Evolutionary conservation across 64 coral and sea anemone species (phyloP), one percentile per base, ranked within the genome.

Genomic region (Exaiptasia diaphana): DNA sequence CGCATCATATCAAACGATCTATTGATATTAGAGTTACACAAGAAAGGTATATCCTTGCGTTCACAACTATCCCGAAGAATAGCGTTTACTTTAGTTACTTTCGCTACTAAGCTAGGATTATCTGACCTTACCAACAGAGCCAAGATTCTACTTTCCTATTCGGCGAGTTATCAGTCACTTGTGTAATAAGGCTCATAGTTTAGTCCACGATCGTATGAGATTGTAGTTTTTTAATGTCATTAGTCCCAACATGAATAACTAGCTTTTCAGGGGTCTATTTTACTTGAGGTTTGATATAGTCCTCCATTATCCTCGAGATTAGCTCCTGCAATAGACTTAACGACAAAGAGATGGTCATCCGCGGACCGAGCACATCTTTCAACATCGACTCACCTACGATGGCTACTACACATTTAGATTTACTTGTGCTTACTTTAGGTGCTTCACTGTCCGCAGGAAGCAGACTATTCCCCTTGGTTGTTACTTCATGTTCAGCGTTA

Each of bases 51-150:
- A 14, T 54, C 41, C 7, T 61, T 64, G 30, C 56, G 9, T 10
- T 59, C 14, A 41, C 53, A 80, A 63, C 20, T 20, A 30, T 41
- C 53, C 49, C 63, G 61, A 21, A n/a, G 35, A 62, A 80, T 43
- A 36, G 28, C 41, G 32, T 65, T 80, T 10, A 80, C 77, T 29
- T 64, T 5, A 30, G 61, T 63, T 34, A 80, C 37, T 64, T 80
- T 80, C 0, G 29, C 21, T 37, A 55, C n/a, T 0, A 80, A 54
- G 37, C 13, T 22, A 26, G 1, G 25, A 55, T 80, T 64, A 39
- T 80, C 77, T 37, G 27, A 62, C 39, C 77, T 80, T 64, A 37
- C 38, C 31, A 80, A 18, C n/a, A 80, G 34, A 36, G 53, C 56
- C 9, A 55, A 80, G 15, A 38, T 26, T 31, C 77, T 20, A 80